phyloP scores from a whole-genome alignment of 1,140 invertebrate genomes.

The Musca vetustissima region DNA sequence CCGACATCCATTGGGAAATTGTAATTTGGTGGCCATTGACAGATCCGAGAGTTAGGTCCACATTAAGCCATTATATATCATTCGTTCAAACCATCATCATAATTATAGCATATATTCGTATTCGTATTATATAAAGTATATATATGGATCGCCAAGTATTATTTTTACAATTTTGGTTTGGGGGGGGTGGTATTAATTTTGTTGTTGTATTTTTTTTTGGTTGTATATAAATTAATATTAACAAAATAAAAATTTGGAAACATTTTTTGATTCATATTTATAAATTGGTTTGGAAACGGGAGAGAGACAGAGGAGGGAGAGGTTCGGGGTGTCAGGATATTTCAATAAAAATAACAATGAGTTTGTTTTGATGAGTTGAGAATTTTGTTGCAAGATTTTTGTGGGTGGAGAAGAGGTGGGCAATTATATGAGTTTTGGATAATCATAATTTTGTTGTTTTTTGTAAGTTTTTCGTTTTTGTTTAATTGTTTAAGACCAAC shows the following conservation, averaged over 20 bases:
- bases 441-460: slow-evolving; percentile 27
- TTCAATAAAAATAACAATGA: background rate
- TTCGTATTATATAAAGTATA: slow-evolving; percentile 33
- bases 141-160: slow-evolving; percentile 54
- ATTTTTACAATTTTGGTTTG: slow-evolving; percentile 28
- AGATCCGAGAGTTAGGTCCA: slow-evolving; percentile 20
- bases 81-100: background rate
- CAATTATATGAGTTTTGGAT: background rate
- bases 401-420: background rate
- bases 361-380: slow-evolving; percentile 2
- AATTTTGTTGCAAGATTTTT: slow-evolving; percentile 4
- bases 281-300: too few relatives aligned
- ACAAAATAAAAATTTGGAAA: background rate
- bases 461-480: slow-evolving; percentile 27
- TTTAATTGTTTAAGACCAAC: slow-evolving; percentile 32
- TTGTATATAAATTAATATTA: slow-evolving; percentile 13
- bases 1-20: background rate
- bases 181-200: slow-evolving; percentile 29
- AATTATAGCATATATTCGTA: too few relatives aligned
- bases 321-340: too few relatives aligned
- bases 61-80: slow-evolving; percentile 32
- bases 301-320: too few relatives aligned
- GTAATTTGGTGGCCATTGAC: background rate
- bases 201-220: slow-evolving; percentile 33
- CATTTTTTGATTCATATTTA: background rate